Evolutionary conservation across 2,888 invertebrate species (phyloP).

Genomic region (Caenorhabditis sinica): DNA sequence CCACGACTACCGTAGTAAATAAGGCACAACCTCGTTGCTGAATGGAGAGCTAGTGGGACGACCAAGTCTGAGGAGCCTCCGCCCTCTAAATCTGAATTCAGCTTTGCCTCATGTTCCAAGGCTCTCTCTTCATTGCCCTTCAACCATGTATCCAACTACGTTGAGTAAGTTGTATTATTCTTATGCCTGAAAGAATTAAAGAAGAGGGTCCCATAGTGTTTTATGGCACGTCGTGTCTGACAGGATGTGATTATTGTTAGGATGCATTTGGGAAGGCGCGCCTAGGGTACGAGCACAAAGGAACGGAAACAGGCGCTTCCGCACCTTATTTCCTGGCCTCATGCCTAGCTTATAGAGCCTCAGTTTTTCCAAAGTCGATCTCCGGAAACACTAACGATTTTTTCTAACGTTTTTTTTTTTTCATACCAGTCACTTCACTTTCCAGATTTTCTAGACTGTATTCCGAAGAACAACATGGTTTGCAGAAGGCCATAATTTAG

Average conservation of each 20-base stretch:
- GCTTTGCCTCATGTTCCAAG: background rate
- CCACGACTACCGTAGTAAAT: slow-evolving; percentile 56
- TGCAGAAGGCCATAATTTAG: no score
- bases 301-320: slow-evolving; percentile 76
- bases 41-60: slow-evolving; percentile 54
- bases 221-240: slow-evolving; percentile 34
- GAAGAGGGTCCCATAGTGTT: slow-evolving; percentile 20
- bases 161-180: slow-evolving; percentile 65
- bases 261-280: slow-evolving; percentile 48
- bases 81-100: slow-evolving; percentile 55
- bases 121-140: slow-evolving; percentile 54
- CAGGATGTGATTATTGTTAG: slow-evolving; percentile 67
- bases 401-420: slow-evolving; percentile 3
- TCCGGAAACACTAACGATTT: slow-evolving; percentile 69
- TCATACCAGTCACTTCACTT: no score
- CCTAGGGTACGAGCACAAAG: slow-evolving; percentile 58
- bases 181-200: slow-evolving; percentile 43
- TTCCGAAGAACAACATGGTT: no score
- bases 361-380: slow-evolving; percentile 64
- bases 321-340: slow-evolving; percentile 75
- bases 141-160: slow-evolving; percentile 64
- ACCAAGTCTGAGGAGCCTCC: slow-evolving; percentile 28
- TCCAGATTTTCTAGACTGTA: background rate
- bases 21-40: slow-evolving; percentile 40
- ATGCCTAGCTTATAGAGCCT: slow-evolving; percentile 58